Base-by-base conservation (phyloP, 2,113 vertebrate species). In the Motacilla alba region DNA sequence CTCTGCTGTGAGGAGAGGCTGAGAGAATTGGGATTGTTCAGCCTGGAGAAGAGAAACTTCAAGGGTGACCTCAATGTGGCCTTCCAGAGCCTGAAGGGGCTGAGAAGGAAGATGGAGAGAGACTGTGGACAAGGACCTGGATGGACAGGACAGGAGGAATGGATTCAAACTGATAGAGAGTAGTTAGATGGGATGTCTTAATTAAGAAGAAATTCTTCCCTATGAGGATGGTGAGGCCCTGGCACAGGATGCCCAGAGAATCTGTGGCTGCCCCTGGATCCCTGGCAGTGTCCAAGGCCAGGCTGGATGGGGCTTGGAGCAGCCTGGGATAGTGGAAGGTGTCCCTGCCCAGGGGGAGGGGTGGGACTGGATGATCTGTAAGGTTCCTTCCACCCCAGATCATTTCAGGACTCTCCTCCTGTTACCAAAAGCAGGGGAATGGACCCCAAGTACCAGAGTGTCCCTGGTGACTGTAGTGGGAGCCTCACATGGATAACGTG, bases 401-500 rank as follows among this genome's bases (percentile, higher is more conserved):
- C n/a, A 22, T 15, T 44, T 24, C 35, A 39, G 39, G 55, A 31
- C 33, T 26, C 46, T 53, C 6, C 15, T 53, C 20, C 24, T 1
- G 0, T 21, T 47, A 18, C 18, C 12, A 18, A 39, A 30, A 79
- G 43, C 8, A 22, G 60, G 24, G 18, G 62, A 75, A 8, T 6
- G 6, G 7, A 10, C 19, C 31, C 3, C 1, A 20, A 23, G 52
- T 20, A 27, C n/a, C 59, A 4, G 20, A 37, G 10, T 22, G 10
- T 49, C 67, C 53, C 31, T 56, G 46, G 24, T 37, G 55, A 2
- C 50, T 70, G 2, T 10, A 11, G 22, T 10, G 62, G 74, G 6
- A 22, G 19, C 56, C 66, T 60, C 2, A 7, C 41, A 12, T 20
- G 21, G 46, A 4, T 30, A 15, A 21, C 0, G 0, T 1, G 1